phyloP scores from a whole-genome alignment of 2,888 invertebrate species.

The Palloptera scutellata region DNA sequence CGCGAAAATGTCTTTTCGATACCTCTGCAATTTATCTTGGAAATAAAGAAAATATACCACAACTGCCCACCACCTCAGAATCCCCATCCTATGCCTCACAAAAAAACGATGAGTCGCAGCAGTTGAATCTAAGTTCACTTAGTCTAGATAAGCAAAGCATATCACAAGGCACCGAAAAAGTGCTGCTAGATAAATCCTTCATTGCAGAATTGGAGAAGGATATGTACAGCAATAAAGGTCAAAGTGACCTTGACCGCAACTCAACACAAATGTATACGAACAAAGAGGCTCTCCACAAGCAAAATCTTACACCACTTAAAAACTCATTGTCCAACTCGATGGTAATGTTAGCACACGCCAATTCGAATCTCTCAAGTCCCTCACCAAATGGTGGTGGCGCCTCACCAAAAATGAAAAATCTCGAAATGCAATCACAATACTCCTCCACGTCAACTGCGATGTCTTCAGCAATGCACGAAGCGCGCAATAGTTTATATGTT shows the following conservation, averaged over 20 bases:
- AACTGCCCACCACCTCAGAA: slow-evolving; percentile 28
- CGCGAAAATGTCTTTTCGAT: slow-evolving; percentile 54
- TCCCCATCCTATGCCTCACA: slow-evolving; percentile 31
- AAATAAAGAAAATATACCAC: slow-evolving; percentile 59
- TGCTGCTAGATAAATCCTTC: slow-evolving; percentile 69
- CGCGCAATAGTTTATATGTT: slow-evolving; percentile 37
- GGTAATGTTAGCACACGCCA: slow-evolving; percentile 9
- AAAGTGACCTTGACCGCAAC: slow-evolving; percentile 61
- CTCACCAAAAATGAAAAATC: slow-evolving; percentile 49
- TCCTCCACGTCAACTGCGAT: not conserved
- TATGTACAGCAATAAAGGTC: slow-evolving; percentile 62
- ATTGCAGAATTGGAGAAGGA: slow-evolving; percentile 73
- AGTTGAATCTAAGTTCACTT: slow-evolving; percentile 54
- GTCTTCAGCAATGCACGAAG: slow-evolving; percentile 14
- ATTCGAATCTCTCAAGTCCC: slow-evolving; percentile 47
- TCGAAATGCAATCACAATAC: slow-evolving; percentile 36
- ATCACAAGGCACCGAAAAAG: slow-evolving; percentile 50
- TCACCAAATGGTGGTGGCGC: slow-evolving; percentile 43
- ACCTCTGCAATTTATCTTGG: slow-evolving; percentile 26
- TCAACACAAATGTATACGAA: slow-evolving; percentile 57
- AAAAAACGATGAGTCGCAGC: slow-evolving; percentile 50
- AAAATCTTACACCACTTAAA: slow-evolving; percentile 59
- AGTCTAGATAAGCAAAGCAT: slow-evolving; percentile 47
- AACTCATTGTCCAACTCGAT: slow-evolving; percentile 36
- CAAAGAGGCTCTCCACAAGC: slow-evolving; percentile 58